phyloP scores from a whole-genome alignment of 2,113 vertebrate species.

The Halcyon malimbica region DNA sequence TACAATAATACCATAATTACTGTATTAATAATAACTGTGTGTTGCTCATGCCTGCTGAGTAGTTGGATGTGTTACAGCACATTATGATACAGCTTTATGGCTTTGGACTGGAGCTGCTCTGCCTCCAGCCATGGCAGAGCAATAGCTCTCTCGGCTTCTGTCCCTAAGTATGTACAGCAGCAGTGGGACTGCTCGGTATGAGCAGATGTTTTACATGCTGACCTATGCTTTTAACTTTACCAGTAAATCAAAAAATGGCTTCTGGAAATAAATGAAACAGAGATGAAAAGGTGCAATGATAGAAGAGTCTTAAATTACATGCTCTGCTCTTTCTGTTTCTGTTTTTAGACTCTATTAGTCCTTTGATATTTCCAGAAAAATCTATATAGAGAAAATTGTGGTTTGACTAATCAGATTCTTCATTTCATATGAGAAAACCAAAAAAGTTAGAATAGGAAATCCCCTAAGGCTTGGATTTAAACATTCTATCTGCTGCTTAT shows the following conservation, averaged over 20 bases:
- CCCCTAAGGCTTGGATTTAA: neutral
- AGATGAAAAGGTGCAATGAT: neutral
- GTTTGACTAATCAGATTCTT: neutral
- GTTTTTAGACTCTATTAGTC: neutral
- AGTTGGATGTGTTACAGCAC: neutral
- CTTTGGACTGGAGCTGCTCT: neutral
- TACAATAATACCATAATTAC: neutral
- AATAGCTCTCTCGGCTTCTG: neutral
- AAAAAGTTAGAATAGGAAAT: neutral
- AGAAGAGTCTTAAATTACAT: neutral
- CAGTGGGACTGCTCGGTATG: neutral
- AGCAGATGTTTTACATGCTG: neutral
- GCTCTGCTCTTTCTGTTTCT: neutral
- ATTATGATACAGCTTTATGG: neutral
- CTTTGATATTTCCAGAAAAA: neutral
- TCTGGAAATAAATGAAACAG: neutral
- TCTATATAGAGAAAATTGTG: neutral
- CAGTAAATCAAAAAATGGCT: neutral
- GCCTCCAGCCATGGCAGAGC: neutral
- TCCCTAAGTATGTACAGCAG: neutral
- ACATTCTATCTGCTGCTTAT: neutral
- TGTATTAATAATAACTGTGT: neutral
- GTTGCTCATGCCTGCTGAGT: neutral
- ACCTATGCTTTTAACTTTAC: neutral
- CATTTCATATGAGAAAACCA: neutral